Base-by-base conservation (phyloP, 2,888 invertebrate species). In the Seira ritae region DNA sequence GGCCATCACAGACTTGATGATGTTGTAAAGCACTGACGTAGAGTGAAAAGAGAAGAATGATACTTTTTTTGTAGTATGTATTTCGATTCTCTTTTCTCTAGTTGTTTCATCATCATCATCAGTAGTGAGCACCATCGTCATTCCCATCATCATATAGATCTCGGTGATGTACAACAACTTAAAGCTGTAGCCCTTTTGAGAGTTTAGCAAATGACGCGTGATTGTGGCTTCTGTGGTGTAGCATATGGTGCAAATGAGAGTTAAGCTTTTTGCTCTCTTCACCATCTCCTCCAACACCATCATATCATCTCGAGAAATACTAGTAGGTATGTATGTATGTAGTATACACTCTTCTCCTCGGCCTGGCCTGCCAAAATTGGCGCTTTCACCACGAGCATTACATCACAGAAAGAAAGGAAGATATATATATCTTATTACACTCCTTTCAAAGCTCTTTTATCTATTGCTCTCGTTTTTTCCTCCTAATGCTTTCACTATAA, bases 191-290 rank as follows among this genome's bases (percentile, higher is more conserved):
- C 68, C 73, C 77, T 82, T 83, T 76, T 77, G 72, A 77, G 77
- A 82, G 82, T 77, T 83, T 78, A 83, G 83, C 69, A 87, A 86
- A 87, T 87, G 87, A 86, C 82, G 86, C 85, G 84, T 86, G 86
- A 86, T 86, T 84, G 84, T 82, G 86, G 84, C 86, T 86, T 84
- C 70, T 85, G 84, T 74, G 85, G 74, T 85, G 86, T 72, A 84
- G 86, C 87, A 87, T 86, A 86, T 87, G 87, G 87, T 86, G 86
- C 85, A 87, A 87, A 87, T 87, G 87, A 87, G 86, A 86, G 79
- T 86, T 84, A 72, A 80, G 78, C 74, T 74, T 86, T 84, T 86
- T 81, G 82, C 84, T 86, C 79, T 75, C 75, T 66, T 77, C 81
- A 55, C 55, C 55, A 55, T 55, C 55, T 55, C 12, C 55, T n/a